Base-by-base conservation (phyloP, 1,140 invertebrate species). In the Hylaeus volcanicus region DNA sequence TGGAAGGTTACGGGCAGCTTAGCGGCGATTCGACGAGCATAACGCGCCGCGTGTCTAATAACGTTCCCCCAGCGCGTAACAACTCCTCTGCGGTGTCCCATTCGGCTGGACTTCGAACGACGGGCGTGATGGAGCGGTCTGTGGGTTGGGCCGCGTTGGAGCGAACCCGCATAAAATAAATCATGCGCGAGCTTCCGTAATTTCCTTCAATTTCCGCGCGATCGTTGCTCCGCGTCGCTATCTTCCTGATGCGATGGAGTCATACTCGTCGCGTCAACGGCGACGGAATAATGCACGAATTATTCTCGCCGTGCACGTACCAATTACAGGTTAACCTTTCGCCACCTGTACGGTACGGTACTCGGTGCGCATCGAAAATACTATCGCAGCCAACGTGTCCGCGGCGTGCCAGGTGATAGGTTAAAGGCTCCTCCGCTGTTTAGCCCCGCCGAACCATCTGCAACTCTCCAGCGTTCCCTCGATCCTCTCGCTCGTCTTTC, bases 41-140 rank as follows among this genome's bases (percentile, higher is more conserved):
- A 86, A 87, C 60, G 51, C 66, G 76, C 75, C 70, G 72, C 78
- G 71, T 88, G 81, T 79, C 81, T 88, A 88, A 88, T 88, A 84
- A 86, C 82, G 84, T 88, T 84, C 84, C 78, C 78, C 71, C 70
- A 48, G 76, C 80, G 61, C 77, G 77, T 79, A 75, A 83, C 75
- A 26, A 65, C 55, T 69, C 56, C 71, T n/a, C 61, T 45, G 66
- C 70, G 58, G 51, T 26, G 74, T 5, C 68, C 63, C 56, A 73
- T 81, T 81, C 56, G 63, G 66, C 39, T 63, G 48, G 70, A 5
- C 48, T 43, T 53, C 12, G 43, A 60, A 79, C 66, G 51, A 51
- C 45, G 45, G 45, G 5, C 45, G 45, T 8, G 45, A 48, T 5
- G 45, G 45, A 6, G 8, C 45, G 45, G 8, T 26, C 26, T 37